Conservation (phyloP, 2,797 vertebrate species). For the Brotula barbata region DNA sequence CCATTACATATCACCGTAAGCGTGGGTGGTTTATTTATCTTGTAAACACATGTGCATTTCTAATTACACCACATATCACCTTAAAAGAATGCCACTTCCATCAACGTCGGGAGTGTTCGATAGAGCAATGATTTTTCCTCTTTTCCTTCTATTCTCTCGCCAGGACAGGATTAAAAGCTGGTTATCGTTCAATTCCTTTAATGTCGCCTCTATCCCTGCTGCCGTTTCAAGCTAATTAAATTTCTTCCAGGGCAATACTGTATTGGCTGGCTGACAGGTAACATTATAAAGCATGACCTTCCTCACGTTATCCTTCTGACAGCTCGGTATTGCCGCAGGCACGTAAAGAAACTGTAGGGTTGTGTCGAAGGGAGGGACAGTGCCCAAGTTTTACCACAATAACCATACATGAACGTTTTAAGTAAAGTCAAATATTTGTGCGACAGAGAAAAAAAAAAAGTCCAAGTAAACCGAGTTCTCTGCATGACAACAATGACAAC, state of each 20-base stretch:
- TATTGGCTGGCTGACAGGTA: conserved; percentile 78
- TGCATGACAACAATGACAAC: conserved; percentile 7
- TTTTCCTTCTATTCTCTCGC: conserved; percentile 68
- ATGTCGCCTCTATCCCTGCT: conserved; percentile 64
- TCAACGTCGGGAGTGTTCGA: conserved; percentile 71
- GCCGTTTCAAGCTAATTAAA: conserved; percentile 79
- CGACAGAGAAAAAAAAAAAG: conserved; percentile 15
- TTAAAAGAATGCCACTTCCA: conserved; percentile 73
- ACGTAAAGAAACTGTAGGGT: conserved; percentile 3
- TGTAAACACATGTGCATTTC: conserved; percentile 70
- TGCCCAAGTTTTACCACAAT: conserved; percentile 33
- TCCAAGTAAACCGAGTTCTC: conserved; percentile 6
- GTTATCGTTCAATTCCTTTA: conserved; percentile 73
- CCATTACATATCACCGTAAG: conserved; percentile 62
- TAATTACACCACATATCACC: conserved; percentile 69
- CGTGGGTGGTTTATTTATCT: conserved; percentile 69
- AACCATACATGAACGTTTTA: conserved; percentile 28
- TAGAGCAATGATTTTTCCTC: conserved; percentile 53
- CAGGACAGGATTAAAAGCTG: conserved; percentile 74
- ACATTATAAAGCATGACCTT: conserved; percentile 77
- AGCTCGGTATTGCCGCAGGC: conserved; percentile 47
- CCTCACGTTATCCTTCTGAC: conserved; percentile 57
- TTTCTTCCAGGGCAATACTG: conserved; percentile 65
- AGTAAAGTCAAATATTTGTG: conserved; percentile 29
- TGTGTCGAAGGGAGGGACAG: conserved; percentile 42